Base-by-base conservation (phyloP, 1,140 invertebrate species). In the Drosophila nannoptera region DNA sequence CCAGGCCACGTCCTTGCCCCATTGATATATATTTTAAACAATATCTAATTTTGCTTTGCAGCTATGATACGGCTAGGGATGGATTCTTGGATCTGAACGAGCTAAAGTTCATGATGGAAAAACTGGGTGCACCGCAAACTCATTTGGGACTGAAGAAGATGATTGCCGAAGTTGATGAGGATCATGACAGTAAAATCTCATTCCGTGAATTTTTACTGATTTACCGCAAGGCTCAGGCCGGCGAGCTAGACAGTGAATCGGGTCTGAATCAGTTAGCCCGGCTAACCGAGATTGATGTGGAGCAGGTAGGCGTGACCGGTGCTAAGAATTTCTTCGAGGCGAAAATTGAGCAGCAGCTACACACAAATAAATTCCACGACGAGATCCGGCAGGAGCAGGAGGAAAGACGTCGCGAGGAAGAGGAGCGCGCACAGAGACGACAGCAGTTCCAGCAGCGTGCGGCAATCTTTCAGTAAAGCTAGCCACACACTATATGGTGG, bases 51-150 rank as follows among this genome's bases (percentile, higher is more conserved):
- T 42, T 50, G 60, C 48, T 71, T 93, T 92, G 4, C 91, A 98
- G 97, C 90, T 98, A 96, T 90, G 97, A 99, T 88, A 93, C 93
- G 54, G 95, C 95, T 33, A 92, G 92, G 53, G 97, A 98, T 89
- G 96, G 96, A 38, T 98, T 92, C 83, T 92, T 99, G 56, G 96
- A 97, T 90, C 90, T 98, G 43, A 92, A 92, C 43, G 97, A 99
- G 89, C 89, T 99, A 45, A 99, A 99, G 89, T 90, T 94, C 8
- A 98, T 98, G 97, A 99, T 98, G 97, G 97, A 99, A 89, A 95
- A 96, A 48, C 90, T 99, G n/a, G 96, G 95, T 14, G 96, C 95
- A 7, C 97, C 97, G 9, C 97, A 98, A 90, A 99, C 97, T 7
- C 97, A 99, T 90, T 90, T 99, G 4, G 95, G 95, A 0, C 91